These are phyloP conservation scores for Gallinago nigripennis DNA, from an alignment of 2,797 vertebrate species.

Conservation along the genomic window DNA sequence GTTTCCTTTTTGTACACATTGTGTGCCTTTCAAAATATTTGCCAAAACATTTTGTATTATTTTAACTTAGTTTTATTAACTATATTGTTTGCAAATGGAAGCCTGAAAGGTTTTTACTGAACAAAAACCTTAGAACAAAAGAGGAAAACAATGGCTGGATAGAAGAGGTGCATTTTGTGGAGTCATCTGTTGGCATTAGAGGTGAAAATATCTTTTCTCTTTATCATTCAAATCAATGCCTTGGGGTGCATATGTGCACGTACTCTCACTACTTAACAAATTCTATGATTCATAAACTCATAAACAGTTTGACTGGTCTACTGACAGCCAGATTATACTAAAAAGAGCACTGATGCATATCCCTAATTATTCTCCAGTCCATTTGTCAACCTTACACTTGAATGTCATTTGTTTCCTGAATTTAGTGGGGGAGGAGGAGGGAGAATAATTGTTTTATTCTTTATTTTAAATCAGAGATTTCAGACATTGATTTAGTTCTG, in stretches of 20 bases:
- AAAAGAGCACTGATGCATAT: neutral
- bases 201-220: neutral
- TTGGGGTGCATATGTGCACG: neutral
- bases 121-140: neutral
- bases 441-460: neutral
- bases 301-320: neutral
- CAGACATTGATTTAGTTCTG: neutral
- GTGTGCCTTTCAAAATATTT: neutral
- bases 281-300: neutral
- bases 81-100: neutral
- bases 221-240: neutral
- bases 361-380: neutral
- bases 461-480: neutral
- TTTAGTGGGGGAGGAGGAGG: neutral
- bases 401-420: neutral
- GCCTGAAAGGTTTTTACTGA: neutral
- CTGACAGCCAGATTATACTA: neutral
- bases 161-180: neutral
- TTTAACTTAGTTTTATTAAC: neutral
- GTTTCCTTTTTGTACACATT: neutral
- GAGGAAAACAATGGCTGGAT: neutral
- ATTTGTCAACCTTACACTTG: neutral
- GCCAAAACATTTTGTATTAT: neutral
- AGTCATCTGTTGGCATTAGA: neutral
- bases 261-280: neutral